Conservation (phyloP, 2,797 vertebrate genomes). For the Coreius guichenoti region DNA sequence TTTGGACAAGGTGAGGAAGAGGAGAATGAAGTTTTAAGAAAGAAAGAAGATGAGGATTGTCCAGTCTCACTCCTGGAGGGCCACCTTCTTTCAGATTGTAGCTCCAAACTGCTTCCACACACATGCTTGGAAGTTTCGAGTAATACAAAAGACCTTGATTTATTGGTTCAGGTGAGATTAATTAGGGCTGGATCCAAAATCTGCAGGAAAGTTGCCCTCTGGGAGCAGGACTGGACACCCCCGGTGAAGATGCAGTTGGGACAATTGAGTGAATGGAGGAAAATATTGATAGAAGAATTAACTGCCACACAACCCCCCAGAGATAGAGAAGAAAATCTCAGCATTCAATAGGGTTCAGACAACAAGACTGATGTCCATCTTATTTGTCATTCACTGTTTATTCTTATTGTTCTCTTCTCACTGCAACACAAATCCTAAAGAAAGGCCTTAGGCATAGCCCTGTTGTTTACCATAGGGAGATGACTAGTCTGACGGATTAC, state of each 20-base stretch:
- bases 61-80: not conserved
- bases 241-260: conserved; percentile 61
- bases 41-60: not conserved
- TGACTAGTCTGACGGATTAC: conserved; percentile 47
- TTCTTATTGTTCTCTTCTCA: conserved; percentile 58
- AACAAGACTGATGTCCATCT: conserved; percentile 59
- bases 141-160: not conserved
- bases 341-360: conserved; percentile 46
- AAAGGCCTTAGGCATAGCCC: conserved; percentile 35
- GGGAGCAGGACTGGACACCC: not conserved
- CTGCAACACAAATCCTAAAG: conserved; percentile 11
- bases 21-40: not conserved
- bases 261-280: conserved; percentile 63
- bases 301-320: conserved; percentile 66
- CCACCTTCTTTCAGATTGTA: not conserved
- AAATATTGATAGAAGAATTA: conserved; percentile 75
- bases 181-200: not conserved
- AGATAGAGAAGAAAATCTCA: conserved; percentile 55
- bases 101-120: not conserved
- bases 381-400: conserved; percentile 61
- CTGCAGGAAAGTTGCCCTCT: not conserved
- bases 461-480: conserved; percentile 38
- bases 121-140: not conserved
- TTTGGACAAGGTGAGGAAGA: conserved; percentile 4
- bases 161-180: not conserved